Evolutionary conservation across 2,113 vertebrate genomes (phyloP), one percentile per base, ranked within the genome.

Genomic region (Labrus mixtus): DNA sequence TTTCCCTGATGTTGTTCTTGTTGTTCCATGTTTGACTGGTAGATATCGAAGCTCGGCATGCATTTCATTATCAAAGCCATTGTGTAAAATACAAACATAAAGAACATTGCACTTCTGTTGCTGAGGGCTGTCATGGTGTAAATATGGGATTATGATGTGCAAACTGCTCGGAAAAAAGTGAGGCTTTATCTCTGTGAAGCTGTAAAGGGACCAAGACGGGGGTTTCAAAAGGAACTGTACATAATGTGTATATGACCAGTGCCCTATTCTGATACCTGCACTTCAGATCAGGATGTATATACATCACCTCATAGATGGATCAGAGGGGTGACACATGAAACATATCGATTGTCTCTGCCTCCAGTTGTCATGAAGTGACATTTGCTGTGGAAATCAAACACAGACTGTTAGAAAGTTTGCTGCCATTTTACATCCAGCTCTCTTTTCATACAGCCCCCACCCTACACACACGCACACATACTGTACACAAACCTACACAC

Each of bases 11-110:
- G 91, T 94, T 93, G 87, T 94, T 92, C 73, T 84, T 81, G 79
- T 86, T 84, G 83, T 94, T 94, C 91, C 91, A 89, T 89, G 86
- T 92, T 90, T 93, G 91, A 87, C 93, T 90, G 94, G 93, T 92
- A 90, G 91, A 95, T 93, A 85, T 87, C 91, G 80, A 93, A 93
- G 94, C 94, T 94, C 91, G 89, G 96, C 96, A 97, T 96, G 96
- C 93, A 93, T 95, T 93, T 93, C 89, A 89, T 94, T 84, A 51
- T 79, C 90, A 90, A 95, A 92, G 94, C 93, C 93, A 74, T 92
- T 93, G 94, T 95, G 87, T 95, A 92, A 83, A 89, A 78, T 72
- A 85, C 78, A 64, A 86, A 86, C 87, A 76, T 77, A 8, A 76
- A 78, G 90, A 94, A 78, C 94, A 86, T 94, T 92, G 83, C 95